phyloP scores from a whole-genome alignment of 2,888 invertebrate genomes.

The Shargacucullia verbasci region DNA sequence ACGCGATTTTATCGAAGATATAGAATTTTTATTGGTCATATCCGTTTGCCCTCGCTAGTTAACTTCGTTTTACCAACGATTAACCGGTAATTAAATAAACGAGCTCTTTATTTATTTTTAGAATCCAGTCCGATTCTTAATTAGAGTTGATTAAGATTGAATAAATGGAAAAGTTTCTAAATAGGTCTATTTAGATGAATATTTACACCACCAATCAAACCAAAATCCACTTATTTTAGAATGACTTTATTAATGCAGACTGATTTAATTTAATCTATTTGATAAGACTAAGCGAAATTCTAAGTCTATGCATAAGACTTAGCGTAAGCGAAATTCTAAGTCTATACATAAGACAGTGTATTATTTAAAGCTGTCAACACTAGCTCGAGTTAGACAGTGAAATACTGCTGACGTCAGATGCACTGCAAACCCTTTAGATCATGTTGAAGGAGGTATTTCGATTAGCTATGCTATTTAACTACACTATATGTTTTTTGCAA shows the following conservation, averaged over 20 bases:
- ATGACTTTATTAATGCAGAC: too few relatives aligned
- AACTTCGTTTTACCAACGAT: constrained; percentile 34
- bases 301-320: too few relatives aligned
- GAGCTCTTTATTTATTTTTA: constrained; percentile 34
- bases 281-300: too few relatives aligned
- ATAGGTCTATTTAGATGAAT: constrained; percentile 1
- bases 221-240: too few relatives aligned
- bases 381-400: constrained; percentile 24
- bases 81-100: constrained; percentile 46
- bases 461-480: too few relatives aligned
- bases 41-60: constrained; percentile 30
- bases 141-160: constrained; percentile 14
- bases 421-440: constrained; percentile 2
- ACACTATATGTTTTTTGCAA: too few relatives aligned
- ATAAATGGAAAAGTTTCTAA: constrained; percentile 14
- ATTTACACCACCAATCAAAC: too few relatives aligned
- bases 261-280: too few relatives aligned
- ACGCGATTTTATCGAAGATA: constrained; percentile 41
- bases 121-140: constrained; percentile 15
- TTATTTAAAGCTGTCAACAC: constrained; percentile 42
- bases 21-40: constrained; percentile 49
- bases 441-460: constrained; percentile 1
- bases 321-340: too few relatives aligned
- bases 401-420: constrained; percentile 20
- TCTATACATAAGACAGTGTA: constrained; percentile 19